Percentiles rank a stretch among this genome's conserved stretches.
These are phyloP conservation scores for Brachymystax lenok DNA, from an alignment of 2,797 vertebrate genomes.

Conservation along the genomic window DNA sequence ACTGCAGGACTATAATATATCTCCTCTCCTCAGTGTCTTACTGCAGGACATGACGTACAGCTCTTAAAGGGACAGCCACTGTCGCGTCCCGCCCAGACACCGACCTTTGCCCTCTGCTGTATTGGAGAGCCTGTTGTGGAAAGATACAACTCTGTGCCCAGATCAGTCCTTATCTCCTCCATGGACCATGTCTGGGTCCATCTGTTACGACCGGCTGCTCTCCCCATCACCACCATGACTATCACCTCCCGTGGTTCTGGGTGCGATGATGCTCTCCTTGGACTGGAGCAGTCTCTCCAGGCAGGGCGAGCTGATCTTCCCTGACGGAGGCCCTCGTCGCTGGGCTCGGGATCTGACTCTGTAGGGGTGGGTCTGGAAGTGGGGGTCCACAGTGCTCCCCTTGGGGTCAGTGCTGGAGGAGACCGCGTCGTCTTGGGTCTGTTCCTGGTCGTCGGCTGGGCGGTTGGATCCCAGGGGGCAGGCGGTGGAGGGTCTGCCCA, in stretches of 20 bases:
- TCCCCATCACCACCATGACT: conserved; percentile 2
- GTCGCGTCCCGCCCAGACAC: background rate
- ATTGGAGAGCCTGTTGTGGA: conserved; percentile 13
- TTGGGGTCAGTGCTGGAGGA: conserved; percentile 64
- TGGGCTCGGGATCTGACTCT: background rate
- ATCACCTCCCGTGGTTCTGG: conserved; percentile 10
- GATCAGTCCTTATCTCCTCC: background rate
- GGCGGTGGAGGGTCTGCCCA: background rate
- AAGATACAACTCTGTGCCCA: background rate
- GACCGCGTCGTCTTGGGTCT: conserved; percentile 62
- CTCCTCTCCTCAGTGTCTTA: background rate
- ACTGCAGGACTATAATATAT: no score
- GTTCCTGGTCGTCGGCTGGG: conserved; percentile 2
- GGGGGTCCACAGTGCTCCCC: rapidly evolving
- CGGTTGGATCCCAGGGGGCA: background rate
- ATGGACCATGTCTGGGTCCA: background rate
- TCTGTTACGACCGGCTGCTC: conserved; percentile 10
- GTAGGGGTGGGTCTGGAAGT: background rate
- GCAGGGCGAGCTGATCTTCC: conserved; percentile 59
- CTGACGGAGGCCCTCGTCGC: conserved; percentile 23
- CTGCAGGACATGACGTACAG: conserved; percentile 9
- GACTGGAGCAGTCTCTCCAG: conserved; percentile 62
- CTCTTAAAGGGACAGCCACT: conserved; percentile 37
- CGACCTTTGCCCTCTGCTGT: conserved; percentile 3
- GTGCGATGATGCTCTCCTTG: conserved; percentile 57